Conservation (phyloP, 2,113 vertebrate genomes). For the Lutjanus erythropterus region DNA sequence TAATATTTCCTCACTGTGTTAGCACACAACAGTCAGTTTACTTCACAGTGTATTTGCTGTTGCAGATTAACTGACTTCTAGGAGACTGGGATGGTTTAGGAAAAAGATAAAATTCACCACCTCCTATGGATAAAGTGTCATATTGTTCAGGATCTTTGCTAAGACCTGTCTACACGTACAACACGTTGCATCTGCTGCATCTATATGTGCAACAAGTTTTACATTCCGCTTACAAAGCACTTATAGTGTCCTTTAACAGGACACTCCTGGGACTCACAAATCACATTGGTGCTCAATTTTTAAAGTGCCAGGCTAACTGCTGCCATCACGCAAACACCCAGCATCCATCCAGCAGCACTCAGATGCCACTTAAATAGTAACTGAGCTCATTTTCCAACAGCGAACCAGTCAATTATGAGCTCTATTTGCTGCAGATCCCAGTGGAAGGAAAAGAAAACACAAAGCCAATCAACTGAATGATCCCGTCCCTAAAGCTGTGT, state of each 20-base stretch:
- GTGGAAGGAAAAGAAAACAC: slow-evolving; percentile 34
- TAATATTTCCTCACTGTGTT: not conserved
- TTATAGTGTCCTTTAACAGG: not conserved
- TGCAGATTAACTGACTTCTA: not conserved
- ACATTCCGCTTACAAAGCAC: not conserved
- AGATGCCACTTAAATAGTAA: slow-evolving; percentile 30
- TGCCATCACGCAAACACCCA: not conserved
- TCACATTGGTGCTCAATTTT: slow-evolving; percentile 5
- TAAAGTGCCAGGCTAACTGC: slow-evolving; percentile 15
- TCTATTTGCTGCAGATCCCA: slow-evolving; percentile 61
- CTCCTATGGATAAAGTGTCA: not conserved
- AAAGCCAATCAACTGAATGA: slow-evolving; percentile 50
- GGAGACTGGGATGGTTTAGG: not conserved
- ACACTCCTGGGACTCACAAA: slow-evolving; percentile 26
- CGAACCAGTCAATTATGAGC: slow-evolving; percentile 51
- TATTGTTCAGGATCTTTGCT: not conserved
- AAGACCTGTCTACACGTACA: not conserved
- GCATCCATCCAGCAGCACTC: not conserved
- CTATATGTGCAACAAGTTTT: not conserved
- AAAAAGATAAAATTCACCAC: not conserved
- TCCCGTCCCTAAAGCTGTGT: slow-evolving; percentile 21
- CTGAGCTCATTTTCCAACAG: slow-evolving; percentile 42
- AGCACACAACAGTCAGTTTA: not conserved
- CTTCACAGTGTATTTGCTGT: not conserved
- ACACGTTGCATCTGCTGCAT: not conserved